Conservation (phyloP, 2,888 invertebrate species). For the Hirtodrosophila histrioides region DNA sequence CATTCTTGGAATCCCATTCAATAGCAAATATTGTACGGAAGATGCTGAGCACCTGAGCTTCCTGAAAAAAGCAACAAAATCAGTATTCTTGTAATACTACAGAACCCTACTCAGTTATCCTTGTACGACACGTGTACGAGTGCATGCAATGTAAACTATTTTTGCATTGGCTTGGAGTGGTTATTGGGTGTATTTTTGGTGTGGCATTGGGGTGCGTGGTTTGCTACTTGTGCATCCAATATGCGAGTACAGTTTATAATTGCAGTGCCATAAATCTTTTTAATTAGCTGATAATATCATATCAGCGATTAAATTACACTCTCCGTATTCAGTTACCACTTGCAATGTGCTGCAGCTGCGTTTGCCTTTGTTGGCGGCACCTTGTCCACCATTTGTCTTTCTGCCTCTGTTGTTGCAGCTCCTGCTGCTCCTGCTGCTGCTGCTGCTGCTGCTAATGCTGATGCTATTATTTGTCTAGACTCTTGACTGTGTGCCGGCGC, state of each 20-base stretch:
- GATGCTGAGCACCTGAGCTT: too few species aligned
- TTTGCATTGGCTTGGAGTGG: too few species aligned
- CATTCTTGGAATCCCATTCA: too few species aligned
- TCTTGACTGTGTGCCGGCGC: background rate
- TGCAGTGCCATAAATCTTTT: constrained; percentile 59
- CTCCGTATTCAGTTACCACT: constrained; percentile 35
- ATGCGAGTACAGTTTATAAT: constrained; percentile 30
- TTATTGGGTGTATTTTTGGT: too few species aligned
- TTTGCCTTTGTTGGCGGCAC: background rate
- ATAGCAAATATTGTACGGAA: too few species aligned
- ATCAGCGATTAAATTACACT: constrained; percentile 41
- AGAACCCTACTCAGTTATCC: too few species aligned
- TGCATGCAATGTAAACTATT: too few species aligned
- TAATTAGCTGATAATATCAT: constrained; percentile 64
- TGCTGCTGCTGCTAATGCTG: background rate
- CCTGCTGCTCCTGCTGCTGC: background rate
- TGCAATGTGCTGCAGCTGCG: constrained; percentile 2
- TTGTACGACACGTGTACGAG: too few species aligned
- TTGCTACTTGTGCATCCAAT: too few species aligned
- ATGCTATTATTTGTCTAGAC: constrained; percentile 24
- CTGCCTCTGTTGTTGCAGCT: background rate
- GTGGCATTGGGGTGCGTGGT: too few species aligned
- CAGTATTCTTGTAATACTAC: too few species aligned
- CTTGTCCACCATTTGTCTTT: background rate
- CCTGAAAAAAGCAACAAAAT: too few species aligned